Conservation (phyloP, 2,797 vertebrate genomes). For the Ambastaia sidthimunki region DNA sequence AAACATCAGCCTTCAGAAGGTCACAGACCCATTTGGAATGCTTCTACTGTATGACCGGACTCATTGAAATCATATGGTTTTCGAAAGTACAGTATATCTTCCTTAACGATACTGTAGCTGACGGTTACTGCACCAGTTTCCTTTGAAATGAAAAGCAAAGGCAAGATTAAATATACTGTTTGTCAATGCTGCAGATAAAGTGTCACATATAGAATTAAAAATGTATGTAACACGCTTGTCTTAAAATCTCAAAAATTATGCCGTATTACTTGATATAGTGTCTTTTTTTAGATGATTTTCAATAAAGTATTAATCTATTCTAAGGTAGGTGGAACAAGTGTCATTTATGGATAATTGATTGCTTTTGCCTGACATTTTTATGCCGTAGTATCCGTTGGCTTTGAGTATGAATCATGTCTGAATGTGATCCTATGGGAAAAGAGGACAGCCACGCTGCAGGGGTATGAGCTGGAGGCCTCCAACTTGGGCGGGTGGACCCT, state of each 20-base stretch:
- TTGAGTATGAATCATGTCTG: conserved; percentile 96
- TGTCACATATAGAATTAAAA: background rate
- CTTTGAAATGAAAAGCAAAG: background rate
- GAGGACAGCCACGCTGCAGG: conserved; percentile 90
- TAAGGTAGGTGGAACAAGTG: background rate
- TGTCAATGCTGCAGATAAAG: background rate
- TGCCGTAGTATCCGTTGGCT: conserved; percentile 95
- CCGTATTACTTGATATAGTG: background rate
- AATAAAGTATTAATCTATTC: background rate
- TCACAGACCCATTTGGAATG: conserved; percentile 35
- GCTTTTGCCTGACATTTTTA: background rate
- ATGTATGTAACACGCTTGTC: background rate
- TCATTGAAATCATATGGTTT: conserved; percentile 19
- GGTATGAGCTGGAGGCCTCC: conserved; percentile 93
- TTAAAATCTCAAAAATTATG: background rate
- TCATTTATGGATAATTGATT: background rate
- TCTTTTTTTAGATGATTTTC: background rate
- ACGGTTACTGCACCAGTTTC: conserved; percentile 17
- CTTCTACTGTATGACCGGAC: background rate
- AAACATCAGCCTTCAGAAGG: conserved; percentile 45
- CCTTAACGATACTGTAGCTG: background rate
- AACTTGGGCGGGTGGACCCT: conserved; percentile 96
- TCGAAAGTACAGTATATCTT: conserved; percentile 24
- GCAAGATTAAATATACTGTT: background rate
- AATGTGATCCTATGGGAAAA: conserved; percentile 98